These are phyloP conservation scores for Dasyornis broadbenti DNA, from an alignment of 2,113 vertebrate species.

Conservation along the genomic window DNA sequence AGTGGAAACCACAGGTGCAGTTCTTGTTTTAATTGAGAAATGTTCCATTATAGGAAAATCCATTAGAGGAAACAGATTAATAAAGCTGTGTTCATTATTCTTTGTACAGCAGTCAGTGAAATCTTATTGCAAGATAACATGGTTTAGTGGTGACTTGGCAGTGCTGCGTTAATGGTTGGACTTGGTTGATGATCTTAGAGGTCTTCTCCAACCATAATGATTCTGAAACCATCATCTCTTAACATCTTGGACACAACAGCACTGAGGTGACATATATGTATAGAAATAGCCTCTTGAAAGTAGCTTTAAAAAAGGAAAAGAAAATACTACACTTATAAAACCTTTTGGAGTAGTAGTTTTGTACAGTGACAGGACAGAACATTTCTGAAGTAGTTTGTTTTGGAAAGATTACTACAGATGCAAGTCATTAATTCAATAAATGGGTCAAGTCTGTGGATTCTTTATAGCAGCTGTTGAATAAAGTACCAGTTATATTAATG, in stretches of 20 bases:
- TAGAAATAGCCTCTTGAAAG: neutral
- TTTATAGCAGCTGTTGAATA: neutral
- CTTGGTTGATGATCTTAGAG: neutral
- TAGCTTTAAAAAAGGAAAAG: neutral
- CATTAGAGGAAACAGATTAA: neutral
- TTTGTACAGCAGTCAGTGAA: neutral
- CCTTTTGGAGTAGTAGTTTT: neutral
- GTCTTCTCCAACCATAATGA: neutral
- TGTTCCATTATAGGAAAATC: slow-evolving; percentile 5
- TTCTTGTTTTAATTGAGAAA: slow-evolving; percentile 12
- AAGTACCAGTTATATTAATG: neutral
- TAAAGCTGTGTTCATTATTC: neutral
- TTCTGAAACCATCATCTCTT: neutral
- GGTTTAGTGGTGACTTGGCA: neutral
- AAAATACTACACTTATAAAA: neutral
- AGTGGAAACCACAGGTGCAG: neutral
- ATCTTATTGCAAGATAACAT: neutral
- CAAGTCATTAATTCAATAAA: neutral
- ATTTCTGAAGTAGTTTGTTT: neutral
- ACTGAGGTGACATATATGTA: neutral
- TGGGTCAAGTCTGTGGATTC: neutral
- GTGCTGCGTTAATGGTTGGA: neutral
- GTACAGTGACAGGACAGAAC: neutral
- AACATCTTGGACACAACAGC: neutral
- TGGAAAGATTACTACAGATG: neutral